Base-by-base conservation (phyloP, 1,140 invertebrate species). In the Cydia fagiglandana region DNA sequence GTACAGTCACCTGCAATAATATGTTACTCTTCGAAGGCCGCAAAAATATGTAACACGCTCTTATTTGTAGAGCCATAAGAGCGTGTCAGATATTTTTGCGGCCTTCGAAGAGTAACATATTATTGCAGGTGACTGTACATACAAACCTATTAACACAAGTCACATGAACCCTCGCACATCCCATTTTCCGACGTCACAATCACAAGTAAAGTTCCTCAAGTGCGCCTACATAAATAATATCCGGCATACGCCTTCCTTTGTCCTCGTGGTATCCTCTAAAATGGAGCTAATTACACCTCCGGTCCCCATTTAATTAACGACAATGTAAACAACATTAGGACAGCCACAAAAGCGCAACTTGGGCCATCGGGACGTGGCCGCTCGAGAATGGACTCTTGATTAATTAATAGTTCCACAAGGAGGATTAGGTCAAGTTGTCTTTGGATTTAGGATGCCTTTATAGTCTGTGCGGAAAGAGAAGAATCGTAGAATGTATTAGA, bases 291-390 rank as follows among this genome's bases (percentile, higher is more conserved):
- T 83, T 83, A 74, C 73, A 80, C 75, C 64, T 30, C 75, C 41
- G 80, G 77, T 76, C 77, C 78, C 74, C 78, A 79, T 83, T 85
- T 84, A 86, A 85, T 83, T 84, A 85, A 81, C 80, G 78, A 81
- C 79, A 80, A 80, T 80, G 83, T 84, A 86, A 86, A 85, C 81
- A 84, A 83, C 81, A 85, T 86, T 84, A 84, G 76, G 73, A 79
- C 47, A 41, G 77, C 81, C 81, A 77, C 82, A 85, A 79, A 80
- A 78, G 77, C 38, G 68, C 66, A 81, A 81, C 56, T 87, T 85
- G 73, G 73, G 78, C 28, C 64, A 68, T 38, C 64, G 64, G 64
- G 20, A 53, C 41, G 70, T 73, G 73, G 24, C 13, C 73, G 34
- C 64, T n/a, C 10, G 64, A 64, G 64, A 68, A 68, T 7, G 38